Evolutionary conservation across 2,113 vertebrate genomes (phyloP), one percentile per base, ranked within the genome.

Genomic region (Salminus brasiliensis): DNA sequence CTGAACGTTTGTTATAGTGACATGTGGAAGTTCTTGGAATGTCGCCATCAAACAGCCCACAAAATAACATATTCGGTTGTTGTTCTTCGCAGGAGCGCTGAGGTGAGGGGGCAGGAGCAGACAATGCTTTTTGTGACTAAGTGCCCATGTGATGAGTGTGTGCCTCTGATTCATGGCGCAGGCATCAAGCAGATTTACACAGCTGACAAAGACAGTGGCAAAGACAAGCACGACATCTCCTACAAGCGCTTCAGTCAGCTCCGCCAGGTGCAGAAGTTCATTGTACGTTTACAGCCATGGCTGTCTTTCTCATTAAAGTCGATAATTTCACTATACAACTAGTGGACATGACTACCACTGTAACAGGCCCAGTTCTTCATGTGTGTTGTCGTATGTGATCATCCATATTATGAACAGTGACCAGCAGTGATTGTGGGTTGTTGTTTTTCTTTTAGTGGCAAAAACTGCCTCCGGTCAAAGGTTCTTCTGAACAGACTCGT

Each of bases 51-150:
- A n/a, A n/a, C n/a, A n/a, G n/a, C n/a, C n/a, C n/a, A n/a, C n/a
- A n/a, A n/a, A n/a, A n/a, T n/a, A n/a, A n/a, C n/a, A n/a, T n/a
- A n/a, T n/a, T n/a, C n/a, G n/a, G n/a, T n/a, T n/a, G n/a, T n/a
- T n/a, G n/a, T n/a, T 23, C n/a, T 23, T 2, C 23, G 21, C 87
- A 99, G 97, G 85, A 95, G 93, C 81, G 92, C 93, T 60, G 95
- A 96, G 85, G 93, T 98, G 89, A 94, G 93, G 75, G 90, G 93
- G 0, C 94, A 95, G 6, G 95, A 97, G 79, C 88, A 89, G 87
- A 95, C 93, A 71, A 95, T 97, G 93, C 91, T 99, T 89, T 98
- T 99, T 89, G 96, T 98, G 9, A 98, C 96, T 0, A 99, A 99
- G 71, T 98, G 96, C 80, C 97, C 97, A 0, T 98, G 97, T 85